Percentiles rank a stretch among this genome's conserved stretches.
Conservation (phyloP, 2,797 vertebrate genomes). For the Sebastes goodei region DNA sequence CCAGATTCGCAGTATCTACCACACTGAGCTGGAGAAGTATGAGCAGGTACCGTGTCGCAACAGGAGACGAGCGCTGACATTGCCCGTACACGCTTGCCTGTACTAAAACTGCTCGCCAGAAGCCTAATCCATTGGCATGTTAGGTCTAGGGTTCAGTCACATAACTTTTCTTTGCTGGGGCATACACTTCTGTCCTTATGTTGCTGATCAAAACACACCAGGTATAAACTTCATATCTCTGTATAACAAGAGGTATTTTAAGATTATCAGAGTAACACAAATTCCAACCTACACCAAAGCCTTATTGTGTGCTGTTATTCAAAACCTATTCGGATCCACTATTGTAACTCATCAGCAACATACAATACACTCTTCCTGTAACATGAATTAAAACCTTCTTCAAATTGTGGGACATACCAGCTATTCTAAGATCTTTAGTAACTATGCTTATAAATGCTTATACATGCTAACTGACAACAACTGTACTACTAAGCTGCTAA, state of each 20-base stretch:
- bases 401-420: not conserved
- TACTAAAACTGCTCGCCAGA: conserved; percentile 48
- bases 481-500: too few relatives aligned
- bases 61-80: conserved; percentile 57
- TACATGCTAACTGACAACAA: not conserved
- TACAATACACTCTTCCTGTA: not conserved
- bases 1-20: conserved; percentile 95
- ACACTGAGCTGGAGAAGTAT: conserved; percentile 96
- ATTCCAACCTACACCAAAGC: not conserved
- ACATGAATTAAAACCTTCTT: not conserved
- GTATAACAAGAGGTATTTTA: not conserved
- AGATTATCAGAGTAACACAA: not conserved
- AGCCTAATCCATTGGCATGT: conserved; percentile 49
- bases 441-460: not conserved
- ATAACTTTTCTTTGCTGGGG: not conserved
- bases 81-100: conserved; percentile 64
- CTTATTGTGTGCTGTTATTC: not conserved
- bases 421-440: not conserved
- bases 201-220: conserved; percentile 1
- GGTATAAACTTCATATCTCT: not conserved
- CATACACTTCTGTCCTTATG: not conserved
- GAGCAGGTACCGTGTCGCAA: conserved; percentile 88
- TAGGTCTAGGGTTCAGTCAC: conserved; percentile 31
- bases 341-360: not conserved
- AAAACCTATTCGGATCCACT: not conserved